Evolutionary conservation across 2,113 vertebrate species (phyloP), one percentile per base, ranked within the genome.

Genomic region (Lepisosteus oculatus): DNA sequence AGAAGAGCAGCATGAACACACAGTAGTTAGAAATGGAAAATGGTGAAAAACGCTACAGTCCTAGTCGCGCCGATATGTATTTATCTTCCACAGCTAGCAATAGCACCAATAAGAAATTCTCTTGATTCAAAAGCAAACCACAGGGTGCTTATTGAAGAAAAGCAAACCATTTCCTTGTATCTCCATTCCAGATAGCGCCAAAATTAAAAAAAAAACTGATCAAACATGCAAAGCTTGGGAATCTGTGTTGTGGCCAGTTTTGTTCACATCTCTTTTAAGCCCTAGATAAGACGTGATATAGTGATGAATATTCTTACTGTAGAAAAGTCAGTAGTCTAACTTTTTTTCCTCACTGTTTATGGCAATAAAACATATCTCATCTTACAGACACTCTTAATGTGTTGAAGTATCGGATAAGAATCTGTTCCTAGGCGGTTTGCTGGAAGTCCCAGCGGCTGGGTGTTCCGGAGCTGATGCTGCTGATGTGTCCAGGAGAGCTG

Each of bases 281-380:
- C 11, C 79, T 84, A 76, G 73, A 77, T 69, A 70, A 78, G 64
- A 76, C 62, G 72, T 76, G 71, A 66, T 70, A 73, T 64, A 72
- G 75, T 70, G 70, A 72, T 62, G 77, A 43, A 43, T 81, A 83
- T 88, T 85, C 79, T 83, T 77, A 88, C 81, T 86, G 84, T 84
- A 78, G 80, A 80, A 81, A 84, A 70, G 55, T 54, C 75, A 79
- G 85, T 68, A 67, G 67, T 76, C 81, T 84, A 79, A 86, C 90
- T 87, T 85, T 84, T 83, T 77, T 74, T 12, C 81, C 85, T 81
- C 84, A 87, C 80, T 85, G 88, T 89, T 86, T 79, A 90, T 86
- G 87, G 91, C 90, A 92, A 91, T 92, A 92, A 92, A 85, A 84
- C 83, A 78, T 83, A 79, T 85, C 7, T n/a, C 86, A 79, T 82